A percentile compares a stretch with the other conserved stretches of the same genome.
phyloP scores from a whole-genome alignment of 2,888 invertebrate species.

The Hypercompe scribonia region DNA sequence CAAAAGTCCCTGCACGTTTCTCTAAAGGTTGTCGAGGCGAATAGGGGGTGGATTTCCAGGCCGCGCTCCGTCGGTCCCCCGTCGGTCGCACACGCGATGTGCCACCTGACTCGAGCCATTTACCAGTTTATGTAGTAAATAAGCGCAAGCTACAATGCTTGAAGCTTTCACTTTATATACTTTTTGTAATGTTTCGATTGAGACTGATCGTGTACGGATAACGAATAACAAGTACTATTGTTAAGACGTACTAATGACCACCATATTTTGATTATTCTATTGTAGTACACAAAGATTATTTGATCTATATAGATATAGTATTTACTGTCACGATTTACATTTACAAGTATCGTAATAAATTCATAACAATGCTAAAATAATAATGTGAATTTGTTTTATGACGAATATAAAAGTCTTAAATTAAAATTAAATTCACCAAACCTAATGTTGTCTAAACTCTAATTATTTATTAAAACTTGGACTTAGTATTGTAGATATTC shows the following conservation, averaged over 20 bases:
- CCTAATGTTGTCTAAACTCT: no score
- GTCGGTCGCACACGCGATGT: constrained; percentile 69
- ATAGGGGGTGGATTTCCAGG: constrained; percentile 66
- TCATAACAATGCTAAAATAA: neutral
- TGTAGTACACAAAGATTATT: neutral
- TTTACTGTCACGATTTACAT: no score
- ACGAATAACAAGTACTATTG: neutral
- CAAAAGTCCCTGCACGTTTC: constrained; percentile 68
- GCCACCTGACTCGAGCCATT: constrained; percentile 72
- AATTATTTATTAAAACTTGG: neutral
- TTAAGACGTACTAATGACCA: neutral
- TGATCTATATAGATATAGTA: no score
- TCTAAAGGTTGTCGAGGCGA: constrained; percentile 61
- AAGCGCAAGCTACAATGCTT: constrained; percentile 41
- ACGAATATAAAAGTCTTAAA: neutral
- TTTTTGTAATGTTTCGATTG: neutral
- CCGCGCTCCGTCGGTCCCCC: constrained; percentile 64
- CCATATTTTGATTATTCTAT: neutral
- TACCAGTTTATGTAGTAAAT: constrained; percentile 52
- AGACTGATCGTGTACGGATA: neutral
- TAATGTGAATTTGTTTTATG: neutral
- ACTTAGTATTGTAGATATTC: neutral
- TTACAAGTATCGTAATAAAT: neutral
- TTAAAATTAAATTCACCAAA: no score
- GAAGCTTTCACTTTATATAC: constrained; percentile 30